These are phyloP conservation scores for Lipotes vexillifer DNA, from an alignment of 2,113 vertebrate species.

Conservation along the genomic window DNA sequence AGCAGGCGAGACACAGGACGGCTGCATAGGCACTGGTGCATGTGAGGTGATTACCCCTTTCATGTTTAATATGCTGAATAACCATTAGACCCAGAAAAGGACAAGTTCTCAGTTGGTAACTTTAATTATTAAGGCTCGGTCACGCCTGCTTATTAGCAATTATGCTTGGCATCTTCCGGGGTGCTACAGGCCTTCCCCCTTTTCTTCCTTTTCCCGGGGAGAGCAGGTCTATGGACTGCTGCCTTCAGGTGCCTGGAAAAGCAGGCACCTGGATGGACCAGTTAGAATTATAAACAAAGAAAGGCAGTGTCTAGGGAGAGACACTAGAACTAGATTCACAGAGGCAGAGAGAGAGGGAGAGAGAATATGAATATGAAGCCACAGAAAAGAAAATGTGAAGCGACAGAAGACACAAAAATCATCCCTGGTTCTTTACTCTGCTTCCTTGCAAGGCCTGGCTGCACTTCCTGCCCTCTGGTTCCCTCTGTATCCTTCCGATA, in stretches of 20 bases:
- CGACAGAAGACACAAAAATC: neutral
- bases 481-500: neutral
- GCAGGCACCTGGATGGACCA: neutral
- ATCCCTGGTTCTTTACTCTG: neutral
- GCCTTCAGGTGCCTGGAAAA: conserved; percentile 32
- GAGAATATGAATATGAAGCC: neutral
- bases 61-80: conserved; percentile 62
- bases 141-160: conserved; percentile 74
- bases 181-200: neutral
- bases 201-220: conserved; percentile 7
- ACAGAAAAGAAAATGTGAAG: neutral
- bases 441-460: neutral
- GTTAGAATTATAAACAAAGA: neutral
- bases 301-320: neutral
- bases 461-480: neutral
- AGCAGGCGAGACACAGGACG: neutral
- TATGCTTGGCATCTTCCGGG: conserved; percentile 3
- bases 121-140: conserved; percentile 74
- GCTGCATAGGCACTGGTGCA: neutral
- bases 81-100: neutral
- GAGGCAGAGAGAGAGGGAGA: neutral
- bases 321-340: neutral
- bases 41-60: conserved; percentile 14
- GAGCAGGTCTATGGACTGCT: conserved; percentile 38
- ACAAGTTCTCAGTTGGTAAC: conserved; percentile 57